A percentile compares a stretch with the other conserved stretches of the same genome.
phyloP scores from a whole-genome alignment of 2,888 invertebrate species.

The Diplolepis rosae region DNA sequence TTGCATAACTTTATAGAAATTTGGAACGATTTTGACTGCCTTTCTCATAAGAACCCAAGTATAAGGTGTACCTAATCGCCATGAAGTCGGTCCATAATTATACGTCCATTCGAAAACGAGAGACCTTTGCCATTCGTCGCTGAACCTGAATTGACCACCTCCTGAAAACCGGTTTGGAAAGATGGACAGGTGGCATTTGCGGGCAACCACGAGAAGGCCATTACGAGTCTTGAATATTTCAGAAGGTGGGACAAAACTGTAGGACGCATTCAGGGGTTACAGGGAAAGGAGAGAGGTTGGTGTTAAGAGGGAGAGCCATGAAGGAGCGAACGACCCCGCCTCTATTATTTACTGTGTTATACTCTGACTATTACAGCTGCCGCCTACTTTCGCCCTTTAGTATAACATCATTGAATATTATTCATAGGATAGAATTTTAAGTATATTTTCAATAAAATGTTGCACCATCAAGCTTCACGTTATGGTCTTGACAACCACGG shows the following conservation, averaged over 20 bases:
- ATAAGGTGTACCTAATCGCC: background rate
- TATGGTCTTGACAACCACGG: constrained; percentile 36
- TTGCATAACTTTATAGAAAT: too few relatives aligned
- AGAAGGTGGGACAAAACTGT: constrained; percentile 42
- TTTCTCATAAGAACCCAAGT: too few relatives aligned
- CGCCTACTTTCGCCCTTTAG: constrained; percentile 36
- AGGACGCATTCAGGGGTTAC: constrained; percentile 30
- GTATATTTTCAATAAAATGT: constrained; percentile 65
- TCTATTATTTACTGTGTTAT: constrained; percentile 67
- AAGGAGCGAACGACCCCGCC: constrained; percentile 55
- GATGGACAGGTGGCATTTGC: constrained; percentile 35
- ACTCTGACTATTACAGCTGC: constrained; percentile 50
- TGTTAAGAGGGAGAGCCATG: constrained; percentile 40
- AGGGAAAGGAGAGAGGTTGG: constrained; percentile 29
- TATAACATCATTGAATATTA: constrained; percentile 64
- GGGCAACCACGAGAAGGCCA: constrained; percentile 44
- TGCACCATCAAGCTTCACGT: constrained; percentile 55
- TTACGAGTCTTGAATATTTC: constrained; percentile 63
- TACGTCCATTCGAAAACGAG: background rate
- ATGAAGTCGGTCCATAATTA: constrained; percentile 22
- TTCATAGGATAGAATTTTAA: constrained; percentile 67
- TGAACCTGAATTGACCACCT: constrained; percentile 31
- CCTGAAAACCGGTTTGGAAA: constrained; percentile 34
- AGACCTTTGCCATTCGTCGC: constrained; percentile 31
- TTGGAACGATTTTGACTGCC: too few relatives aligned